These are phyloP conservation scores for Galerucella calmariensis DNA, from an alignment of 2,888 invertebrate genomes.

Conservation along the genomic window DNA sequence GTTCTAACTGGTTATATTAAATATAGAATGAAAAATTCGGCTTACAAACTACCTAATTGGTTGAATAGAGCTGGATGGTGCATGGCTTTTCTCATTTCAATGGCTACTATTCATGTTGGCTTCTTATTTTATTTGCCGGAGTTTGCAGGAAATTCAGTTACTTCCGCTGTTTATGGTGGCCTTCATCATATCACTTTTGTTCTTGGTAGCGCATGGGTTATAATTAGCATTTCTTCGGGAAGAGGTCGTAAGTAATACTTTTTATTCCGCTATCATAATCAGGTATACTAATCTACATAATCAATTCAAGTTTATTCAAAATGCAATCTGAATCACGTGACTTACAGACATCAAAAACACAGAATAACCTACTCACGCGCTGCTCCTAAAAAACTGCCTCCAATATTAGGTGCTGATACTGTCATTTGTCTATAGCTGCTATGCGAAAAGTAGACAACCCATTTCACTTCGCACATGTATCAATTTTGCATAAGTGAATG, in stretches of 20 bases:
- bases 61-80: slow-evolving; percentile 51
- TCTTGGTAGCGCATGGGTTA: slow-evolving; percentile 54
- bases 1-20: slow-evolving; percentile 54
- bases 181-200: slow-evolving; percentile 57
- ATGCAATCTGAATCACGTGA: no score
- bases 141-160: slow-evolving; percentile 46
- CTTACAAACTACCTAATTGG: slow-evolving; percentile 49
- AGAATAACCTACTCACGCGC: no score
- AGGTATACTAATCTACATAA: background rate
- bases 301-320: background rate
- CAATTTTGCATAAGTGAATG: no score
- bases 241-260: slow-evolving; percentile 53
- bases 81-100: slow-evolving; percentile 42
- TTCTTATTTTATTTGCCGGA: slow-evolving; percentile 57
- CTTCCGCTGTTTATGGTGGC: slow-evolving; percentile 54
- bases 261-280: background rate
- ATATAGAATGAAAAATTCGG: slow-evolving; percentile 47
- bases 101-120: slow-evolving; percentile 50
- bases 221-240: slow-evolving; percentile 56
- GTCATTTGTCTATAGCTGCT: no score
- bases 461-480: no score
- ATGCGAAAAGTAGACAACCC: no score
- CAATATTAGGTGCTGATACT: no score
- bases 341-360: no score
- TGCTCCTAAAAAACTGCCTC: no score